Percentiles rank a stretch among this genome's conserved stretches.
Conservation (phyloP, 1,140 invertebrate species). For the Neomicropteryx cornuta region DNA sequence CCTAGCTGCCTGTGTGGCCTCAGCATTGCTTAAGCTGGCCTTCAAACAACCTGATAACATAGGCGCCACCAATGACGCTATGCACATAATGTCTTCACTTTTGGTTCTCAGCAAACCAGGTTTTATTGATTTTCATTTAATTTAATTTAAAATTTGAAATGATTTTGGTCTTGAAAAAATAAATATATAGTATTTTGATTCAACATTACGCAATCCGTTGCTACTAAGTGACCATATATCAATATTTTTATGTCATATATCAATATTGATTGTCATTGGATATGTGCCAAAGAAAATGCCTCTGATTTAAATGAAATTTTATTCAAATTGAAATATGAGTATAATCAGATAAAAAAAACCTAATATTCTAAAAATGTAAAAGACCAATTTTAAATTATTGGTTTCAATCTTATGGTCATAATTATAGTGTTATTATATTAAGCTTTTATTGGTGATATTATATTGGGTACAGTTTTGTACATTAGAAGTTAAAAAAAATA, state of each 20-base stretch:
- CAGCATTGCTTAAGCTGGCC: conserved; percentile 85
- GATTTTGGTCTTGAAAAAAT: conserved; percentile 1
- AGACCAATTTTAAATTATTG: neutral
- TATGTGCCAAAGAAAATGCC: too few relatives aligned
- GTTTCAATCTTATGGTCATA: too few relatives aligned
- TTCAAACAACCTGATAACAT: conserved; percentile 43
- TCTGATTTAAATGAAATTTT: too few relatives aligned
- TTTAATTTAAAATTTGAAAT: conserved; percentile 18
- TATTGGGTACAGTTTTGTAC: too few relatives aligned
- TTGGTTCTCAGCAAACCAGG: conserved; percentile 64
- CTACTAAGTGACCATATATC: too few relatives aligned
- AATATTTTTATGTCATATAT: too few relatives aligned
- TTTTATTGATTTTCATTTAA: conserved; percentile 15
- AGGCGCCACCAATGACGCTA: conserved; percentile 41
- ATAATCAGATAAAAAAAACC: conserved; percentile 1
- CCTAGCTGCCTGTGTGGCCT: conserved; percentile 83
- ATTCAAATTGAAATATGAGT: neutral
- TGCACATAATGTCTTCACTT: conserved; percentile 57
- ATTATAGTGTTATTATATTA: too few relatives aligned
- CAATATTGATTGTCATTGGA: too few relatives aligned
- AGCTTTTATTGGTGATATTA: too few relatives aligned
- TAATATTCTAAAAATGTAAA: neutral
- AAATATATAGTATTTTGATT: conserved; percentile 19
- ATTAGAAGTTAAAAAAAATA: too few relatives aligned
- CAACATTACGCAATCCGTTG: too few relatives aligned